Conservation (phyloP, 2,113 vertebrate species). For the Cygnus atratus region DNA sequence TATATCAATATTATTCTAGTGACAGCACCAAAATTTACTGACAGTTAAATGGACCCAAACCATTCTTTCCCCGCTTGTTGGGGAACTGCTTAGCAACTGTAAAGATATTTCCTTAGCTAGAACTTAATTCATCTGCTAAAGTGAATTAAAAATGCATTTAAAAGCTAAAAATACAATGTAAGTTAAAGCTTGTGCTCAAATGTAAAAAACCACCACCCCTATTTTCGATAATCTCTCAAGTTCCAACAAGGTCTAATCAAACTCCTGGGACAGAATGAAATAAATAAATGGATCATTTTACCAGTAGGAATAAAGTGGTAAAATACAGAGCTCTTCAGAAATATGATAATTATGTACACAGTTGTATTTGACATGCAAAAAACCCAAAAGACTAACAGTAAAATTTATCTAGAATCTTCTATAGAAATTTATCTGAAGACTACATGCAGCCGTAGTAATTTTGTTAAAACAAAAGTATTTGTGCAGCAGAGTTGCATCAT, state of each 20-base stretch:
- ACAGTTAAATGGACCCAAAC: slow-evolving; percentile 24
- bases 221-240: neutral
- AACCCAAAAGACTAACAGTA: neutral
- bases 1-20: slow-evolving; percentile 16
- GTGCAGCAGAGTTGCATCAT: neutral
- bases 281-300: neutral
- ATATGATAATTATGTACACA: neutral
- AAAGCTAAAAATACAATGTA: neutral
- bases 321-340: neutral
- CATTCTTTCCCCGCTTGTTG: neutral
- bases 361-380: neutral
- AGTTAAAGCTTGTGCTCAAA: neutral
- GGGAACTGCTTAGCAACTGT: neutral
- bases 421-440: neutral
- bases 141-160: neutral
- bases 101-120: neutral
- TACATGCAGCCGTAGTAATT: neutral
- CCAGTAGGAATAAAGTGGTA: neutral
- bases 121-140: slow-evolving; percentile 3
- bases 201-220: neutral
- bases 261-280: neutral
- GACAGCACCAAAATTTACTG: slow-evolving; percentile 31
- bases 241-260: neutral
- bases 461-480: neutral
- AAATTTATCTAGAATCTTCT: neutral